phyloP scores from a whole-genome alignment of 2,113 vertebrate genomes.

The Bubo scandiacus region DNA sequence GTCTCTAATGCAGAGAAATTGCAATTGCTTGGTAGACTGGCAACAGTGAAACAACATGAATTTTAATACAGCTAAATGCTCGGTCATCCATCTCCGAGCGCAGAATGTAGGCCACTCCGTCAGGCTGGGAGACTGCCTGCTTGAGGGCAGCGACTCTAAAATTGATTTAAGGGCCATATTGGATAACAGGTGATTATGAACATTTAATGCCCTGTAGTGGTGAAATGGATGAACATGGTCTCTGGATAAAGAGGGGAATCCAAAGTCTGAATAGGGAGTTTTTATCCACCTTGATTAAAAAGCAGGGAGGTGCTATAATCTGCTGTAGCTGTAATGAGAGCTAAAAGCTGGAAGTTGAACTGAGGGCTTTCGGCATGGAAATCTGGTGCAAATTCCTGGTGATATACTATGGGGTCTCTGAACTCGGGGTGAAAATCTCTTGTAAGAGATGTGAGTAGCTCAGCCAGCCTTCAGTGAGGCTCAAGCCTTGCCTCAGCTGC shows the following conservation, averaged over 20 bases:
- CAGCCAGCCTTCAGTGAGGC: background rate
- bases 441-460: background rate
- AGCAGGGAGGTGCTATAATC: background rate
- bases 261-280: background rate
- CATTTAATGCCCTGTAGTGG: background rate
- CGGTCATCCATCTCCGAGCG: background rate
- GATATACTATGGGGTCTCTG: background rate
- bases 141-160: background rate
- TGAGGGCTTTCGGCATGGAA: background rate
- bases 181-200: background rate
- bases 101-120: background rate
- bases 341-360: background rate
- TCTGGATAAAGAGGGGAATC: background rate
- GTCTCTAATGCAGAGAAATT: background rate
- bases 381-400: background rate
- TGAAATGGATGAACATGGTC: background rate
- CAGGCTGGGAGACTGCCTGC: background rate
- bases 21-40: background rate
- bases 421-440: background rate
- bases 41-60: background rate
- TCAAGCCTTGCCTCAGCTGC: background rate
- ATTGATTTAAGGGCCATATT: background rate
- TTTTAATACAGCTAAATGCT: background rate
- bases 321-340: background rate
- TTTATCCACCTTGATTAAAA: background rate